A percentile compares a stretch with the other conserved stretches of the same genome.
Evolutionary conservation across 2,113 vertebrate species (phyloP).

Genomic region (Elaphurus davidianus): DNA sequence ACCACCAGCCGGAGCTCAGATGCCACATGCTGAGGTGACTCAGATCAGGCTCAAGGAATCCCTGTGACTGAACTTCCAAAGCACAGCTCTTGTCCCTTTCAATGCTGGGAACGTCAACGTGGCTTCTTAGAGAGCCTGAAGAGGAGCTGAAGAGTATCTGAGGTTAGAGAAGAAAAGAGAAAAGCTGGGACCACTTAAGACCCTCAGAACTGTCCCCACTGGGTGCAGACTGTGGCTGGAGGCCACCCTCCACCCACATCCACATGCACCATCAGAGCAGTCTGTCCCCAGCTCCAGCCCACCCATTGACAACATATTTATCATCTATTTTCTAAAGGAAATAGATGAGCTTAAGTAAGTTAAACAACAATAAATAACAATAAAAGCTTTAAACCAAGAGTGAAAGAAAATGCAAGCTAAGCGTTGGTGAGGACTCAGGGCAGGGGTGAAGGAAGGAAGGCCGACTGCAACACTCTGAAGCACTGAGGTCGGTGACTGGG

Average conservation of each 20-base stretch:
- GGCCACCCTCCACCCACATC: background rate
- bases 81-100: fast-evolving
- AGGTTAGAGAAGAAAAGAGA: background rate
- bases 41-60: background rate
- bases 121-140: background rate
- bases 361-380: background rate
- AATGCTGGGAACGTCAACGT: background rate
- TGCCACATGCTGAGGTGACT: fast-evolving
- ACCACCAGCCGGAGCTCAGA: fast-evolving
- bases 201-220: fast-evolving
- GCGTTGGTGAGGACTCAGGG: background rate
- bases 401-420: background rate
- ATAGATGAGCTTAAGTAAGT: no score
- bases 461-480: background rate
- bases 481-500: background rate
- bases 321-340: background rate
- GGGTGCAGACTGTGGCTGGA: background rate
- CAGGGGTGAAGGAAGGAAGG: background rate
- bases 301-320: background rate
- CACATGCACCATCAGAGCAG: fast-evolving
- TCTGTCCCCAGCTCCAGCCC: no score
- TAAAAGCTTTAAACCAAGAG: background rate
- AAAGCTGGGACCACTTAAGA: background rate
- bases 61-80: background rate
- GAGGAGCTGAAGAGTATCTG: background rate